Percentiles rank a stretch among this genome's conserved stretches.
Conservation (phyloP, 2,797 vertebrate genomes). For the Adrianichthys oophorus region DNA sequence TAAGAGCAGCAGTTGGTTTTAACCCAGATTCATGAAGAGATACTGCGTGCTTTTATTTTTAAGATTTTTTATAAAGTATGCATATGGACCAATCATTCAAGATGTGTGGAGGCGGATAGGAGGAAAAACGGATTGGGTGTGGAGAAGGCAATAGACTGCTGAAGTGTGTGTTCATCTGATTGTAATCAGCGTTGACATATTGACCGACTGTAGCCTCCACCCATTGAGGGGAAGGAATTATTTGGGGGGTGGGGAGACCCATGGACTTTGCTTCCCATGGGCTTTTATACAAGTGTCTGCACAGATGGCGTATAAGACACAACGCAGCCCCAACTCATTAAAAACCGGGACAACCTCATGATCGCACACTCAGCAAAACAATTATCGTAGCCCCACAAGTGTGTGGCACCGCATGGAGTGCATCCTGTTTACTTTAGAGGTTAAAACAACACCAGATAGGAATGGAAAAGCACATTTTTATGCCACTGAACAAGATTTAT, state of each 20-base stretch:
- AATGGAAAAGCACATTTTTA: constrained; percentile 6
- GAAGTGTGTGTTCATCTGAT: constrained; percentile 23
- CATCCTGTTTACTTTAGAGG: constrained; percentile 12
- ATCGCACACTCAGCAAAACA: constrained; percentile 31
- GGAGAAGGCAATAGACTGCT: constrained; percentile 10
- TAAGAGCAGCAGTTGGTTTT: constrained; percentile 50
- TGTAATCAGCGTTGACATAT: constrained; percentile 50
- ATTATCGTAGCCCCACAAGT: constrained; percentile 11
- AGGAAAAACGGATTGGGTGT: not conserved
- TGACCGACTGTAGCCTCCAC: constrained; percentile 54
- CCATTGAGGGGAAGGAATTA: constrained; percentile 8
- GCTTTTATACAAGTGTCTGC: constrained; percentile 53
- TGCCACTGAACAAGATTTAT: no score
- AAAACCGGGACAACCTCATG: constrained; percentile 46
- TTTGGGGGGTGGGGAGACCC: constrained; percentile 8
- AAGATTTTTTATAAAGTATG: constrained; percentile 8
- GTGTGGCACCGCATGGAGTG: constrained; percentile 6
- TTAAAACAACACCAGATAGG: not conserved
- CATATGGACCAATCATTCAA: not conserved
- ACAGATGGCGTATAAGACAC: constrained; percentile 69
- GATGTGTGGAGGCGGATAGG: not conserved
- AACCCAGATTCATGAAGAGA: constrained; percentile 21
- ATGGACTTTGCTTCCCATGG: constrained; percentile 71
- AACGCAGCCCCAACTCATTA: constrained; percentile 37
- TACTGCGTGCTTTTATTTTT: constrained; percentile 27